A percentile compares a stretch with the other conserved stretches of the same genome.
Evolutionary conservation across 2,888 invertebrate species (phyloP).

Genomic region (Deroplatys truncata): DNA sequence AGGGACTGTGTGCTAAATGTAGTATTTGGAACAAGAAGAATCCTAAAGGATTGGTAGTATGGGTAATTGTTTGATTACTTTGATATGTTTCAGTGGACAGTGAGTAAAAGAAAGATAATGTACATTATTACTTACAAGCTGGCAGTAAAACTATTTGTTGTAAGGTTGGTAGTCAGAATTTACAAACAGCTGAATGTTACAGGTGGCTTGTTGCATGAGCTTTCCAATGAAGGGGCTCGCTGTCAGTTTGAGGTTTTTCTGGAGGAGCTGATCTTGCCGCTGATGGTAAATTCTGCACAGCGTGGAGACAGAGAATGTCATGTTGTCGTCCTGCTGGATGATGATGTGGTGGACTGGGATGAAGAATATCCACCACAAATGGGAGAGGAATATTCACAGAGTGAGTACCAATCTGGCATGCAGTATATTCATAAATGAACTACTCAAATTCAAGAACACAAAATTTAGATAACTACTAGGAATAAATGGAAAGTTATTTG

Average conservation of each 20-base stretch:
- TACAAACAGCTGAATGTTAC: slow-evolving; percentile 32
- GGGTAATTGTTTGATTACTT: no score
- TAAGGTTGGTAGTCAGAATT: not conserved
- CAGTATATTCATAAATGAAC: no score
- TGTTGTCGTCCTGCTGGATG: slow-evolving; percentile 91
- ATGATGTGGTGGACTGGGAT: slow-evolving; percentile 97
- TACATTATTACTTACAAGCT: no score
- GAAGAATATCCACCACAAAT: slow-evolving; percentile 99
- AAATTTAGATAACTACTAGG: no score
- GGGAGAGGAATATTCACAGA: slow-evolving; percentile 98
- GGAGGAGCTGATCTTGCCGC: slow-evolving; percentile 89
- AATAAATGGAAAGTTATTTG: no score
- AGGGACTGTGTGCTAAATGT: no score
- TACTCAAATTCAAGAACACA: no score
- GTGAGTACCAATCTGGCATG: slow-evolving; percentile 46
- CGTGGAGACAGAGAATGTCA: slow-evolving; percentile 97
- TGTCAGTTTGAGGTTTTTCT: slow-evolving; percentile 95
- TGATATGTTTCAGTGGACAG: no score
- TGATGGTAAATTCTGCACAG: slow-evolving; percentile 92
- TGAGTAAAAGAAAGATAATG: no score
- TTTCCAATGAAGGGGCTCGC: slow-evolving; percentile 98
- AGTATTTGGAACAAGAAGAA: no score
- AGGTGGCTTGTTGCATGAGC: slow-evolving; percentile 93
- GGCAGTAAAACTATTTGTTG: not conserved
- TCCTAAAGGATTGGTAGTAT: no score